A percentile compares a stretch with the other conserved stretches of the same genome.
These are phyloP conservation scores for Acleris emargana DNA, from an alignment of 2,888 invertebrate genomes.

Conservation along the genomic window DNA sequence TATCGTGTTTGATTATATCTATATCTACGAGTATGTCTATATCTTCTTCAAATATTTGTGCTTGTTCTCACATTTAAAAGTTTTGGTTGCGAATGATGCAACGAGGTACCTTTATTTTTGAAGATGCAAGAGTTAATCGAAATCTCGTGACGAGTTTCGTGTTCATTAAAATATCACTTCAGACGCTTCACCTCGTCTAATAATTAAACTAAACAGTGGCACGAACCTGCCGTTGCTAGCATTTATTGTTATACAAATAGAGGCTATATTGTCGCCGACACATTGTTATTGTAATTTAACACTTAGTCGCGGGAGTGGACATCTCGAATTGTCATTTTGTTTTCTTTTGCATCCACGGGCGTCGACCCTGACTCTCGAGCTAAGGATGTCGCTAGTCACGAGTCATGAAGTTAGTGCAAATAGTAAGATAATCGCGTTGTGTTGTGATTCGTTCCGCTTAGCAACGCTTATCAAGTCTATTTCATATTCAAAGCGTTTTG, in stretches of 20 bases:
- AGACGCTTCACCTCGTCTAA: conserved; percentile 59
- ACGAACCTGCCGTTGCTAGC: conserved; percentile 41
- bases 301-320: conserved; percentile 64
- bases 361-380: conserved; percentile 62
- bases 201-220: conserved; percentile 61
- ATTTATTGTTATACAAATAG: conserved; percentile 55
- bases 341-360: conserved; percentile 76
- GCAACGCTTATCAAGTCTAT: too few relatives aligned
- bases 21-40: not conserved
- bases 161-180: conserved; percentile 27
- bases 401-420: too few relatives aligned
- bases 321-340: conserved; percentile 78
- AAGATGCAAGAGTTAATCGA: not conserved
- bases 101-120: too few relatives aligned
- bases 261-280: conserved; percentile 41
- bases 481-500: too few relatives aligned
- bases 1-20: conserved; percentile 26
- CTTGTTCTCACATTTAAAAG: not conserved
- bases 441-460: too few relatives aligned
- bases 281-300: conserved; percentile 78
- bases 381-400: conserved; percentile 55
- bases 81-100: not conserved
- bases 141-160: conserved; percentile 9
- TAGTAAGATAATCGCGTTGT: too few relatives aligned
- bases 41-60: not conserved